Base-by-base conservation (phyloP, 2,797 vertebrate species). In the Gila robusta region DNA sequence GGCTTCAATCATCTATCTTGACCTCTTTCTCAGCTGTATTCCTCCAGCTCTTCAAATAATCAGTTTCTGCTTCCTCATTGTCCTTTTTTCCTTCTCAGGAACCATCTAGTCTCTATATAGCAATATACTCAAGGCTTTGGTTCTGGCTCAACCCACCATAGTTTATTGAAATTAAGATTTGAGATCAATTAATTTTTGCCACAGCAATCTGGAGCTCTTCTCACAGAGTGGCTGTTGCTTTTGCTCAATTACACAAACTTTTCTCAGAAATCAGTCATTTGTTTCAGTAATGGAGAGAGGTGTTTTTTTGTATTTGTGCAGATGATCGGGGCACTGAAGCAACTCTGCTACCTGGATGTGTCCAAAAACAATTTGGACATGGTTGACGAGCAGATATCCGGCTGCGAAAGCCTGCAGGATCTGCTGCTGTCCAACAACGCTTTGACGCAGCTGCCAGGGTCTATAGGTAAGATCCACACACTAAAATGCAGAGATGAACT, bases 361-460 rank as follows among this genome's bases (percentile, higher is more conserved):
- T 99, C 98, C 82, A 99, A 99, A 94, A 99, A 99, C 95, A 98
- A 96, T 92, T 93, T 99, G 92, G 98, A 99, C 93, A 96, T 96
- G 94, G 94, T 99, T 47, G 98, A 99, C 85, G 98, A 99, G 93
- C 97, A 98, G 91, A 97, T 99, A 94, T 97, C 96, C 14, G 97
- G 97, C 89, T 99, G 98, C 93, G 98, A 99, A 92, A 98, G 92
- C 89, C 95, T 99, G 70, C 98, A 99, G 92, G 98, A 99, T 87
- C 93, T 99, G 11, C 93, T 99, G 67, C 95, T 99, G 54, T 99
- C 98, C 87, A 99, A 97, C 94, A 99, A 99, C 83, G 95, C 97
- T 41, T 96, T 99, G 90, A 96, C 98, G 70, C 98, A 99, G 90
- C 94, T 99, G 37, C 98, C 98, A 21, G 97, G 97, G 81, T 97